Conservation (phyloP, 1,140 invertebrate species). For the Coelopa frigida region DNA sequence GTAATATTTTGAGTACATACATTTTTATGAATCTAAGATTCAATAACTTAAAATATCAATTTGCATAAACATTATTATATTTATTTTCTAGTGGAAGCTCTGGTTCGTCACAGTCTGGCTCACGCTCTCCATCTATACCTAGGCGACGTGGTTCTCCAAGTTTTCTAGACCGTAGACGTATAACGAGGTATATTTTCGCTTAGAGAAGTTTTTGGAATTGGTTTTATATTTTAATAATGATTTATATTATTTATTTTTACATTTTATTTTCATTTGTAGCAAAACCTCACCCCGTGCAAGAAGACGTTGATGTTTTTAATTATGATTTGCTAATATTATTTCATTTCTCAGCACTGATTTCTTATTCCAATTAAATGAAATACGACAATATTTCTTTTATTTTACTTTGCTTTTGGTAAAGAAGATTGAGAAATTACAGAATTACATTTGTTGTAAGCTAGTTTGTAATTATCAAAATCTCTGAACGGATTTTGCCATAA, state of each 20-base stretch:
- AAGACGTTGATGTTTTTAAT: neutral
- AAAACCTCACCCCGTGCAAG: neutral
- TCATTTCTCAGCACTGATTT: neutral
- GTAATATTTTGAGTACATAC: neutral
- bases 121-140: conserved; percentile 78
- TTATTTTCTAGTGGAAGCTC: conserved; percentile 20
- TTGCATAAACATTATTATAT: neutral
- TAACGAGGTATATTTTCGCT: conserved; percentile 68
- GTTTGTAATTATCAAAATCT: too few relatives aligned
- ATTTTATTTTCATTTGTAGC: neutral
- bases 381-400: too few relatives aligned
- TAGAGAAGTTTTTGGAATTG: neutral
- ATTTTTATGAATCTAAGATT: neutral
- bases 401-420: too few relatives aligned
- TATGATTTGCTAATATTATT: conserved; percentile 10
- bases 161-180: conserved; percentile 79
- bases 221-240: conserved; percentile 2
- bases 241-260: neutral
- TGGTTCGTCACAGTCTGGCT: conserved; percentile 47
- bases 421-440: too few relatives aligned
- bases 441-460: too few relatives aligned
- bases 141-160: conserved; percentile 81
- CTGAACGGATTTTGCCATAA: neutral
- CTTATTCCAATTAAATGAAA: neutral
- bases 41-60: neutral